Conservation (phyloP, 2,113 vertebrate genomes). For the Motacilla tschutschensis region DNA sequence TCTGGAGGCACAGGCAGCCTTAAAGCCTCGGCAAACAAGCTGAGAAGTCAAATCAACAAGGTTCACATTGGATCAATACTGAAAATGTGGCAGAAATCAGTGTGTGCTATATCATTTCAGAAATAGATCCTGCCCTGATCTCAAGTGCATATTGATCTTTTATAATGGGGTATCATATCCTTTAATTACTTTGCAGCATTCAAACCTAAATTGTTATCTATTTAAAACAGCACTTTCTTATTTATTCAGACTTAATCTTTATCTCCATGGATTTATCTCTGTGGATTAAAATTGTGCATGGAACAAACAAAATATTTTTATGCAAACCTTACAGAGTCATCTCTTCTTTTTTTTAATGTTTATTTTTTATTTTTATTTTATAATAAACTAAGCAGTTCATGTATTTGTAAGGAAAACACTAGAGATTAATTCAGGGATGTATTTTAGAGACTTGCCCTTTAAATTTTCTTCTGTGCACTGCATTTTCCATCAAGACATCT, state of each 20-base stretch:
- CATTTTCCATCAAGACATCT: background rate
- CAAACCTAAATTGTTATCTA: background rate
- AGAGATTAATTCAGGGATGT: background rate
- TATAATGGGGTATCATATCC: conserved; percentile 9
- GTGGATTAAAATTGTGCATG: background rate
- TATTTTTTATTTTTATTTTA: background rate
- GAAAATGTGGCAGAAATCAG: conserved; percentile 53
- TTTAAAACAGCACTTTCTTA: background rate
- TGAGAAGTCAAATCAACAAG: conserved; percentile 13
- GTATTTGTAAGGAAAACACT: background rate
- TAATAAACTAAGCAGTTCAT: background rate
- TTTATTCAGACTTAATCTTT: background rate
- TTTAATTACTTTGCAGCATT: conserved; percentile 49
- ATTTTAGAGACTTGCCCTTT: background rate
- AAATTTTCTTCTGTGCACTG: background rate
- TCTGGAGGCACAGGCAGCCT: conserved; percentile 3
- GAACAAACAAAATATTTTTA: background rate
- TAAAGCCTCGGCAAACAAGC: background rate
- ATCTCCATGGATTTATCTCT: background rate
- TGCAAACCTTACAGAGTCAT: background rate
- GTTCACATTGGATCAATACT: conserved; percentile 47
- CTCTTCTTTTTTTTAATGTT: background rate
- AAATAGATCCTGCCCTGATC: conserved; percentile 13
- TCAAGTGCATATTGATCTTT: conserved; percentile 24
- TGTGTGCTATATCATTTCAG: conserved; percentile 12